Base-by-base conservation (phyloP, 2,113 vertebrate species). In the Dissostichus mawsoni region DNA sequence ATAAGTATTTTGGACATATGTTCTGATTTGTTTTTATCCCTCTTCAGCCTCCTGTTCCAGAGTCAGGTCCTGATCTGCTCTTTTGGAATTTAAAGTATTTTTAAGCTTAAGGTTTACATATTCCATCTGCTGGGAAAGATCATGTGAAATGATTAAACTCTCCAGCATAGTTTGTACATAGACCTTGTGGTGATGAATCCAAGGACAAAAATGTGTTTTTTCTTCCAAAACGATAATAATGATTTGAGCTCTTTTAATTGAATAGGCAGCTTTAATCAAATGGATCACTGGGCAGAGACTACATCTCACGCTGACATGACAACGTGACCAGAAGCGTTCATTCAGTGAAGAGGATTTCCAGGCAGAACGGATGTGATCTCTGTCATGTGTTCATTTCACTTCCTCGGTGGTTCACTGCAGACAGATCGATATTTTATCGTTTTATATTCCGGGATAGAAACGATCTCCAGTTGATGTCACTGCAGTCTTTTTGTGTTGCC, bases 291-390 rank as follows among this genome's bases (percentile, higher is more conserved):
- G 36, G 36, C 8, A 41, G 36, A 41, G 36, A 41, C 36, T 41
- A 41, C 5, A 41, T 8, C 36, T 41, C 36, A n/a, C 29, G 67
- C 11, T 23, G 76, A 20, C 57, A 52, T 4, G 53, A 77, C 65
- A 62, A n/a, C 52, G 78, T 17, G 78, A 59, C 20, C 25, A 3
- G 55, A 20, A 16, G 29, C 29, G 48, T 52, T 41, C 0, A 23
- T 52, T 29, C 71, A 52, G 48, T 14, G 63, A 17, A 20, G 63
- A 17, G 16, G 51, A 51, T 41, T 25, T 67, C 47, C 72, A 64
- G 44, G 9, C 72, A 10, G 36, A 25, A 16, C 81, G 83, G 83
- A 83, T 53, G 71, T 47, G 56, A 10, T 33, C 50, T 53, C 55
- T 14, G 48, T 57, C 50, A 18, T 14, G 58, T 23, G 41, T 56